Percentiles rank a stretch among this genome's conserved stretches.
Conservation (phyloP, 53 echinoderm and acorn worm genomes). For the Echinometra lucunter region DNA sequence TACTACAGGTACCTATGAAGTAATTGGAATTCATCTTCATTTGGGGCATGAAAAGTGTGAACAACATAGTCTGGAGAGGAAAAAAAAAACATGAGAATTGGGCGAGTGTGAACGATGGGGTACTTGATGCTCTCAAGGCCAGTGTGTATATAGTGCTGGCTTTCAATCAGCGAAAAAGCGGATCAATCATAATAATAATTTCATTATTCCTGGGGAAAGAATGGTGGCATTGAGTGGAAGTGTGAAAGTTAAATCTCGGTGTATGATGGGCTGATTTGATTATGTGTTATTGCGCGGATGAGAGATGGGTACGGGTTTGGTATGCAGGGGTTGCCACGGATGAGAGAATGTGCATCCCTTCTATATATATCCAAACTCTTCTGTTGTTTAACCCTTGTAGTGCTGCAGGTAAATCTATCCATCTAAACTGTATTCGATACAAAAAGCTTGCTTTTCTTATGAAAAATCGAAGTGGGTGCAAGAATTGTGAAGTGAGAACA, state of each 20-base stretch:
- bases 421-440: neutral
- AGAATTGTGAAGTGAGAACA: neutral
- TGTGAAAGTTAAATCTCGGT: conserved; percentile 53
- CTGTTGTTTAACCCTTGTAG: neutral
- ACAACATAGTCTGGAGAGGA: neutral
- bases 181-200: conserved; percentile 64
- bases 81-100: neutral
- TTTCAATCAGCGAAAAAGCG: conserved; percentile 52
- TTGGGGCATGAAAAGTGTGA: neutral
- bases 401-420: neutral
- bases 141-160: neutral
- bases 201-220: conserved; percentile 50
- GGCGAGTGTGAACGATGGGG: neutral
- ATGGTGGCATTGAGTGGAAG: conserved; percentile 52
- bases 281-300: conserved; percentile 48
- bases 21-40: neutral
- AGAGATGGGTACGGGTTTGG: conserved; percentile 26
- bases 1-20: neutral
- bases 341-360: neutral
- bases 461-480: neutral
- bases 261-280: conserved; percentile 52
- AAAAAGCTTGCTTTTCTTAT: neutral
- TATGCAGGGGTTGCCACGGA: conserved; percentile 20
- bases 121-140: conserved; percentile 33
- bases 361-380: neutral